These are phyloP conservation scores for Zaprionus davidi DNA, from an alignment of 1,140 invertebrate genomes.

Conservation along the genomic window DNA sequence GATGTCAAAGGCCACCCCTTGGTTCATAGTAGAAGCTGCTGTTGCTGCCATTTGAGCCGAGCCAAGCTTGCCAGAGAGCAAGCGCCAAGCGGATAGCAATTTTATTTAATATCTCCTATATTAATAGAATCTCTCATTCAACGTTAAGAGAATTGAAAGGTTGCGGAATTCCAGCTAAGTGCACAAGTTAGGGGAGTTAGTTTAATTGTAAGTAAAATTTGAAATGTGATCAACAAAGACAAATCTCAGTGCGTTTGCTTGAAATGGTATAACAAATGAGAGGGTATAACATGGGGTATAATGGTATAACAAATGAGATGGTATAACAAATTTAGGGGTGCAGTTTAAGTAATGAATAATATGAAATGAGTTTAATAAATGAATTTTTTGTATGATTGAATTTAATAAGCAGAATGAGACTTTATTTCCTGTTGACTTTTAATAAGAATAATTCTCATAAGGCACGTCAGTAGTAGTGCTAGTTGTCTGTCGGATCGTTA, in stretches of 20 bases:
- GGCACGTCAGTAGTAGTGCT: background rate
- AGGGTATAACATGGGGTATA: too few species aligned
- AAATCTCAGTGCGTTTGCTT: background rate
- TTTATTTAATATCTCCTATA: background rate
- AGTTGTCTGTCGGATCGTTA: too few species aligned
- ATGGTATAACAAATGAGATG: background rate
- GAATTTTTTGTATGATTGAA: background rate
- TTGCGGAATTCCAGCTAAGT: background rate
- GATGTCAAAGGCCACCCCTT: slow-evolving; percentile 13
- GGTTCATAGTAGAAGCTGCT: background rate
- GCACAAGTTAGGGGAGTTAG: background rate
- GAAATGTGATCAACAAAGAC: background rate
- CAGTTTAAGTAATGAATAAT: background rate
- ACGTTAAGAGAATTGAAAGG: background rate
- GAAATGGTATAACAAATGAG: background rate
- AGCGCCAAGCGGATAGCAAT: background rate
- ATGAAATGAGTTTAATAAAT: background rate
- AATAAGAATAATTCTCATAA: background rate
- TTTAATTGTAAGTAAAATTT: background rate
- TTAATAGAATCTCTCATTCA: background rate
- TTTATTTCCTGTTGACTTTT: background rate
- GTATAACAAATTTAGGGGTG: background rate
- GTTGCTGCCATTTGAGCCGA: slow-evolving; percentile 5
- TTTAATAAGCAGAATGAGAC: background rate
- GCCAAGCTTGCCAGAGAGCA: background rate